These are phyloP conservation scores for Zhengitettix transpicula DNA, from an alignment of 2,888 invertebrate genomes.

Conservation along the genomic window DNA sequence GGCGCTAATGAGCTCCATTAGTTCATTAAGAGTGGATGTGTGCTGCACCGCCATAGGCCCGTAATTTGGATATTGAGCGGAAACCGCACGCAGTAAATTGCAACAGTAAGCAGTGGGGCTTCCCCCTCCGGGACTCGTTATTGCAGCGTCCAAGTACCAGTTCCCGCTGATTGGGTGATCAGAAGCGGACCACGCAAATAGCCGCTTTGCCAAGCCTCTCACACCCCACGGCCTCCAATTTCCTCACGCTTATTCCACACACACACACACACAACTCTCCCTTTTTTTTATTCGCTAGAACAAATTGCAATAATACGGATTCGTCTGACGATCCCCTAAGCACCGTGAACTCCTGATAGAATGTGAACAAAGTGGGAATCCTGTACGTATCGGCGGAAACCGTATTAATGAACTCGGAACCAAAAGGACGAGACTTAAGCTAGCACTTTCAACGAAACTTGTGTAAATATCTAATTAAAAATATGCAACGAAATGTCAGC, in stretches of 20 bases:
- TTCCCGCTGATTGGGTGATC: slow-evolving; percentile 11
- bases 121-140: slow-evolving; percentile 10
- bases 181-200: neutral
- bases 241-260: slow-evolving; percentile 2
- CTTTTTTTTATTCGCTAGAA: too few relatives aligned
- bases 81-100: slow-evolving; percentile 5
- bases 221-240: neutral
- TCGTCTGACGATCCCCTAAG: too few relatives aligned
- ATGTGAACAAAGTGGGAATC: too few relatives aligned
- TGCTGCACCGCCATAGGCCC: slow-evolving; percentile 6
- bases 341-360: too few relatives aligned
- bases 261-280: neutral
- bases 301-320: too few relatives aligned
- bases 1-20: slow-evolving; percentile 11
- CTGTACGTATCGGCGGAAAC: too few relatives aligned
- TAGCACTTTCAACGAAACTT: too few relatives aligned
- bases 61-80: slow-evolving; percentile 8
- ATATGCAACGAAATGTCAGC: too few relatives aligned
- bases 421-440: too few relatives aligned
- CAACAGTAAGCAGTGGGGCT: slow-evolving; percentile 9
- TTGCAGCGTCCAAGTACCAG: slow-evolving; percentile 6
- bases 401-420: too few relatives aligned
- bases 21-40: slow-evolving; percentile 10
- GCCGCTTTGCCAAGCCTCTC: too few relatives aligned
- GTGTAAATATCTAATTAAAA: too few relatives aligned